phyloP scores from a whole-genome alignment of 2,888 invertebrate species.

The Tryphoninae sp. region DNA sequence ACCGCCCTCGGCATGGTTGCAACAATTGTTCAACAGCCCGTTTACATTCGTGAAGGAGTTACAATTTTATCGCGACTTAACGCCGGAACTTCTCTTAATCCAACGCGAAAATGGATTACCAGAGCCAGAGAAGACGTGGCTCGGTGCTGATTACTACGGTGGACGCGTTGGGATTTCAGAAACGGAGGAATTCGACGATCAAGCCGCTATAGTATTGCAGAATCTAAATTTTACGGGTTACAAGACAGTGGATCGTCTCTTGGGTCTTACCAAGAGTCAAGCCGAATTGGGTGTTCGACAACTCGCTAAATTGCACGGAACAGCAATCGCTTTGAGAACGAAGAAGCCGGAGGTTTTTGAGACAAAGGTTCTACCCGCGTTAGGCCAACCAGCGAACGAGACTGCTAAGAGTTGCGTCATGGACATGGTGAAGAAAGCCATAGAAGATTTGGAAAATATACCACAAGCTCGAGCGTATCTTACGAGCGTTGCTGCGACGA shows the following conservation, averaged over 20 bases:
- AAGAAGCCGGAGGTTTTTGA: constrained; percentile 75
- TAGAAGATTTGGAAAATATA: constrained; percentile 69
- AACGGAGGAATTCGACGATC: constrained; percentile 73
- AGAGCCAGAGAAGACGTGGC: constrained; percentile 68
- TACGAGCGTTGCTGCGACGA: constrained; percentile 70
- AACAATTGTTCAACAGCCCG: constrained; percentile 77
- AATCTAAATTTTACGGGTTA: constrained; percentile 76
- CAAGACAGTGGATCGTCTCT: constrained; percentile 73
- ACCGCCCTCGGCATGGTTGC: constrained; percentile 74
- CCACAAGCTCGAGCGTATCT: constrained; percentile 69
- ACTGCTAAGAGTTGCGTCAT: constrained; percentile 68
- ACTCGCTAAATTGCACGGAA: constrained; percentile 76
- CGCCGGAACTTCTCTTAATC: constrained; percentile 72
- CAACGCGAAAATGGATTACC: constrained; percentile 70
- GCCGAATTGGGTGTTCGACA: constrained; percentile 73
- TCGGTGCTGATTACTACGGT: constrained; percentile 75
- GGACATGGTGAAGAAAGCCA: constrained; percentile 73
- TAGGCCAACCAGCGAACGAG: constrained; percentile 67
- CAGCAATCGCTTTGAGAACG: constrained; percentile 72
- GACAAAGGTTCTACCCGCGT: constrained; percentile 67
- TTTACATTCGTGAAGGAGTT: constrained; percentile 77
- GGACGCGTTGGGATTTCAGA: constrained; percentile 74
- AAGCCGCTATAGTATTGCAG: constrained; percentile 76
- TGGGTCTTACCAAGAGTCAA: constrained; percentile 74
- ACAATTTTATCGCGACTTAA: constrained; percentile 74